Percentiles rank a stretch among this genome's conserved stretches.
Conservation (phyloP, 2,888 invertebrate genomes). For the Pachycephus smyrnensis region DNA sequence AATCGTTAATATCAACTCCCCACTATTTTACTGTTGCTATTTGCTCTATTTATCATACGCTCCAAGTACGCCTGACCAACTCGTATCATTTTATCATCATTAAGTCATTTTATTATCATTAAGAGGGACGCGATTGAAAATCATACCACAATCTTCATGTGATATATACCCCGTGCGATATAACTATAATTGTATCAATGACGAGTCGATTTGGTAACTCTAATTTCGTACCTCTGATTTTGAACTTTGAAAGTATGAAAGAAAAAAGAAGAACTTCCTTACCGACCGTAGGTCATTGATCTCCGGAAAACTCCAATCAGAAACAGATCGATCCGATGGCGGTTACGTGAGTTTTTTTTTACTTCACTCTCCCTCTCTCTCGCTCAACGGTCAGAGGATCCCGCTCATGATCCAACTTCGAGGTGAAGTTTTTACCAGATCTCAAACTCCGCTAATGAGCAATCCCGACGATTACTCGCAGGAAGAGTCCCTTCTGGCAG, state of each 20-base stretch:
- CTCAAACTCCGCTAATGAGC: conserved; percentile 6
- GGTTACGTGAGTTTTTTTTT: not conserved
- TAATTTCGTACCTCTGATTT: not conserved
- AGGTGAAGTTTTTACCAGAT: not conserved
- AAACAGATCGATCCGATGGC: not conserved
- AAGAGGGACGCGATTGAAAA: not conserved
- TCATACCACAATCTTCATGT: not conserved
- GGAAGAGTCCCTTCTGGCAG: not conserved
- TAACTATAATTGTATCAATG: not conserved
- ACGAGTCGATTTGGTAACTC: not conserved
- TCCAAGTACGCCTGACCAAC: not conserved
- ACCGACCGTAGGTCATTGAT: not conserved
- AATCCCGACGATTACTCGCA: conserved; percentile 4
- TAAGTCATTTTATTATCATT: not conserved
- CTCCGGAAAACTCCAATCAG: conserved; percentile 3
- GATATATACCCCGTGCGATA: not conserved
- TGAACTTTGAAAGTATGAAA: not conserved
- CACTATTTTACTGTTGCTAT: not conserved
- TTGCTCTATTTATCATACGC: not conserved
- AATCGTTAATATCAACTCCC: not conserved
- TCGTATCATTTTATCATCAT: not conserved
- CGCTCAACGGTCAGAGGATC: not conserved
- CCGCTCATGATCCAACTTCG: not conserved
- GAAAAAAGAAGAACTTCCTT: not conserved
- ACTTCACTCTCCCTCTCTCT: not conserved